Evolutionary conservation across 1,140 invertebrate genomes (phyloP).

Genomic region (Himalopsyche phryganea): DNA sequence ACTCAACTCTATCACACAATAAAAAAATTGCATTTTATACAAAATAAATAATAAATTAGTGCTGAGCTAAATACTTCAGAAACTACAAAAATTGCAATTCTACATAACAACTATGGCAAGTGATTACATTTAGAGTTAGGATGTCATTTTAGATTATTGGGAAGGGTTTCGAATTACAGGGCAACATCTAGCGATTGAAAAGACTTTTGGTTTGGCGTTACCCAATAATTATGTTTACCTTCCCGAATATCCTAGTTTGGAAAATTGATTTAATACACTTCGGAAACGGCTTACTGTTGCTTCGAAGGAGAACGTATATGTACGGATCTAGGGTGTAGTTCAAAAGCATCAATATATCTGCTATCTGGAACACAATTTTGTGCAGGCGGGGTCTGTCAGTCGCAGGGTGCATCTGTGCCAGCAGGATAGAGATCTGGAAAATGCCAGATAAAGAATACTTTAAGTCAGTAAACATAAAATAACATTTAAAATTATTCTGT

Average conservation of each 20-base stretch:
- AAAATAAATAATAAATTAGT: too few relatives aligned
- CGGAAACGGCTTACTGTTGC: slow-evolving; percentile 40
- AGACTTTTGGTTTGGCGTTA: slow-evolving; percentile 20
- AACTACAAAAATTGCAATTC: too few relatives aligned
- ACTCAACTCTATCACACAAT: too few relatives aligned
- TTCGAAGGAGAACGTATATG: slow-evolving; percentile 72
- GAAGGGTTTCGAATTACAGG: not conserved
- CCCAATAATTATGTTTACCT: slow-evolving; percentile 32
- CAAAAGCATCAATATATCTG: slow-evolving; percentile 73
- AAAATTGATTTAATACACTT: slow-evolving; percentile 33
- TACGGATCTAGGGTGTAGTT: slow-evolving; percentile 81
- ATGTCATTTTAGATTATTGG: too few relatives aligned
- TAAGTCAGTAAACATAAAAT: not conserved
- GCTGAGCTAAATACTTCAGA: too few relatives aligned
- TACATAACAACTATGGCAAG: too few relatives aligned
- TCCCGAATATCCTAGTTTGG: slow-evolving; percentile 29
- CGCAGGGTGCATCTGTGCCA: slow-evolving; percentile 52
- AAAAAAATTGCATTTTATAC: too few relatives aligned
- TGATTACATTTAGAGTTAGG: too few relatives aligned
- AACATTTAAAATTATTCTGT: slow-evolving; percentile 1
- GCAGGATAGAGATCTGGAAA: slow-evolving; percentile 65
- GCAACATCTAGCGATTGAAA: slow-evolving; percentile 38
- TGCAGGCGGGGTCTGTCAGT: slow-evolving; percentile 18
- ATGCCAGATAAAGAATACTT: slow-evolving; percentile 3
- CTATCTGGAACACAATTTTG: slow-evolving; percentile 53